Base-by-base conservation (phyloP, 1,140 invertebrate species). In the Atta cephalotes region DNA sequence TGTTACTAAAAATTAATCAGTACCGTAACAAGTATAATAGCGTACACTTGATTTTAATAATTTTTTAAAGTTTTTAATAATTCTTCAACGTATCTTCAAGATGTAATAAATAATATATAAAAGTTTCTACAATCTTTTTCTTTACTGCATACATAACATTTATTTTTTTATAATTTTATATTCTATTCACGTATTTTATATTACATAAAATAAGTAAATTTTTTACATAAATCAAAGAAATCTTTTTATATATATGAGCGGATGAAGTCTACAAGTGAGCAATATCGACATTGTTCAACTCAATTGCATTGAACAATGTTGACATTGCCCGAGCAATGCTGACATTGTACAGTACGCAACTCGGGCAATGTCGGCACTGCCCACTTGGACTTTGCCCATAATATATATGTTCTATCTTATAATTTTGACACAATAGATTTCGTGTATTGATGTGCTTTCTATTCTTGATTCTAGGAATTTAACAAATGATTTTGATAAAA, bases 11-110 rank as follows among this genome's bases (percentile, higher is more conserved):
- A 31, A 89, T 87, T 39, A 10, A 79, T 12, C 16, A 79, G 51
- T 31, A 66, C 28, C 53, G 21, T 86, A 56, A 70, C 56, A 45
- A 76, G 77, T 28, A 87, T 77, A 71, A 51, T 21, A 74, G 18
- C 53, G 2, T 21, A n/a, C 62, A 60, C 45, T 28, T 28, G 5
- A 7, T 31, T 79, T 45, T 63, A 39, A 62, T 45, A 45, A 77
- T 62, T 39, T 28, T 62, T 60, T 3, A 65, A 18, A 49, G 0
- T 9, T 45, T 25, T 45, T 7, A 45, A 45, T 12, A 45, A 45
- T 5, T 18, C 10, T 39, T 74, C 28, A 49, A 39, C 5, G 2
- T n/a, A 25, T 80, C n/a, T 80, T 39, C 5, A 35, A 56, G 1
- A 80, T 7, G n/a, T 49, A 21, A 3, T 53, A 53, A 68, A 53